These are phyloP conservation scores for Phyllotis vaccarum DNA, from an alignment of 2,797 vertebrate genomes.

Conservation along the genomic window DNA sequence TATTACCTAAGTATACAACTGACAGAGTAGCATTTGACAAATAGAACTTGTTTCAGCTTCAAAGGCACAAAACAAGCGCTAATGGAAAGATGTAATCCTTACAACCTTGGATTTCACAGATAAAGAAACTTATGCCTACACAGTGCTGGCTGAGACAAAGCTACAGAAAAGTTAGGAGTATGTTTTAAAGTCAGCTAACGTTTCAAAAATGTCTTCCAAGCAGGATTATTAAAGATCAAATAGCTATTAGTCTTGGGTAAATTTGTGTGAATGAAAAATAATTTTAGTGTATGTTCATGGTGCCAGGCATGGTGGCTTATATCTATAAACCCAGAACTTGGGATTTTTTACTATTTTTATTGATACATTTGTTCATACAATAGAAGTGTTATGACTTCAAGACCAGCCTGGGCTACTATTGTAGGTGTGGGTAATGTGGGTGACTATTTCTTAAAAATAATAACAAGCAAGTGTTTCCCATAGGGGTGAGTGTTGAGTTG, in stretches of 20 bases:
- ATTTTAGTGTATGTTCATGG: not conserved
- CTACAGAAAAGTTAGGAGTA: not conserved
- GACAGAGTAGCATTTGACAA: constrained; percentile 6
- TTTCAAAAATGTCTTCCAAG: not conserved
- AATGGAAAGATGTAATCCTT: not conserved
- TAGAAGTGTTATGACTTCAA: not conserved
- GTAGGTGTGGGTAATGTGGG: too few species aligned
- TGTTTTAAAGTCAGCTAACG: not conserved
- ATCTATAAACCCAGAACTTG: not conserved
- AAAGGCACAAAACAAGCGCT: not conserved
- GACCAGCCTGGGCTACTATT: not conserved
- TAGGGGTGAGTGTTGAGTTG: not conserved
- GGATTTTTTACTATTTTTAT: not conserved
- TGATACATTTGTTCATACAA: not conserved
- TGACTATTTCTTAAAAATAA: not conserved
- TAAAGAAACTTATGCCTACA: not conserved
- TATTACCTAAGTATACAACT: not conserved
- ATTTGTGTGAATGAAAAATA: not conserved
- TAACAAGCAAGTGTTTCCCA: not conserved
- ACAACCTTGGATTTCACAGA: not conserved
- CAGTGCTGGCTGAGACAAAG: not conserved
- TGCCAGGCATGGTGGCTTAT: not conserved
- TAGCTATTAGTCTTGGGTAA: too few species aligned
- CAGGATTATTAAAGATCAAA: not conserved
- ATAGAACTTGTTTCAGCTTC: not conserved